phyloP scores from a whole-genome alignment of 2,797 vertebrate species.

The Rachycentron canadum region DNA sequence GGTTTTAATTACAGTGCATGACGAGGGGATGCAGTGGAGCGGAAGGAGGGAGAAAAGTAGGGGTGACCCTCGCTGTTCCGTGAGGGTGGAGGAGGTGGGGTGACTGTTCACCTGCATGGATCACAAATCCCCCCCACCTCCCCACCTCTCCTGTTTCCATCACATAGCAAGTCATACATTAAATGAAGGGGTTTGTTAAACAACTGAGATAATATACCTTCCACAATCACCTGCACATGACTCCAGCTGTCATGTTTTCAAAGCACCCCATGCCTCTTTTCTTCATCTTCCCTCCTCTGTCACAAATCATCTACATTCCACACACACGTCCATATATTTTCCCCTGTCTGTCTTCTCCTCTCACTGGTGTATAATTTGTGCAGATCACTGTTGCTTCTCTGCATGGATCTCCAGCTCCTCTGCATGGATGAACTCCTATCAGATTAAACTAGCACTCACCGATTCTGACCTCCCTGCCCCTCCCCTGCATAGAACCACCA shows the following conservation, averaged over 20 bases:
- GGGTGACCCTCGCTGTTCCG: constrained; percentile 78
- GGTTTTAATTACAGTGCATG: constrained; percentile 88
- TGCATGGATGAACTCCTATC: constrained; percentile 83
- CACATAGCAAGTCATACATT: neutral
- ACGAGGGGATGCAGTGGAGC: constrained; percentile 75
- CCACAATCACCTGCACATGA: constrained; percentile 52
- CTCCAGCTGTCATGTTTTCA: constrained; percentile 67
- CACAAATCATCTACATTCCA: constrained; percentile 74
- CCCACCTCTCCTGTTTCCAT: constrained; percentile 1
- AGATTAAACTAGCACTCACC: constrained; percentile 81
- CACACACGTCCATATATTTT: constrained; percentile 63
- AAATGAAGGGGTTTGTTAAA: constrained; percentile 40
- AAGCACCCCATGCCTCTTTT: constrained; percentile 46
- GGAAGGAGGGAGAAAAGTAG: constrained; percentile 74
- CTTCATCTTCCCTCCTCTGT: constrained; percentile 30
- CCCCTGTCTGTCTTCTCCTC: constrained; percentile 66
- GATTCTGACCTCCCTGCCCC: constrained; percentile 68
- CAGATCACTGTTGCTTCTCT: constrained; percentile 79
- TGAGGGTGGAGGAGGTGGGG: constrained; percentile 20
- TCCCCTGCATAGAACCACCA: constrained; percentile 43
- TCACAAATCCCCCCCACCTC: constrained; percentile 9
- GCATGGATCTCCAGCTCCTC: constrained; percentile 78
- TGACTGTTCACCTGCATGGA: constrained; percentile 48
- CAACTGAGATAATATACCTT: constrained; percentile 9
- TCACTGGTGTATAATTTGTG: constrained; percentile 76